Base-by-base conservation (phyloP, 2,113 vertebrate species). In the Monarcha castaneiventris region DNA sequence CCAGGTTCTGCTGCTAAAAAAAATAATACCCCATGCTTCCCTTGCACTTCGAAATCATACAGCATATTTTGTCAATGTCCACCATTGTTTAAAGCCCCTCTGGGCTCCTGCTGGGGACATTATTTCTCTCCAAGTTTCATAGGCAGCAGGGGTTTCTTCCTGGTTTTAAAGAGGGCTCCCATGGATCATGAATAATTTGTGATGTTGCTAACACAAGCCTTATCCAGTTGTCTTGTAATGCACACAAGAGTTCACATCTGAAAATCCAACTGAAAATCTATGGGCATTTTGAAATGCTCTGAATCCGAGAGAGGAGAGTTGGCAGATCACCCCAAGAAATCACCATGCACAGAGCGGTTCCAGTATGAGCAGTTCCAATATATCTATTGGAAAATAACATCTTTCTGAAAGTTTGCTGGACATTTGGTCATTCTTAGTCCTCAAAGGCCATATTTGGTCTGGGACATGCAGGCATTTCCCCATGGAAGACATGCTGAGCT, bases 1-100 rank as follows among this genome's bases (percentile, higher is more conserved):
- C 87, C 64, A 92, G 41, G 51, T 91, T 82, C 59, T 74, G 59
- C 30, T 3, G 4, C 66, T 95, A 56, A 58, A 92, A 89, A 73
- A 72, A 74, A 96, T 46, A 93, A 61, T 64, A 86, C 20, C 54
- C 73, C 71, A 71, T 35, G 39, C 52, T 81, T 79, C 46, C 35
- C 64, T 81, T 75, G 29, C 44, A 72, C 25, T 94, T 96, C 68
- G 52, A 93, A 83, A 55, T 41, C n/a, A n/a, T 55, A 67, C 52
- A 71, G 82, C 4, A 1, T 44, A 55, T 90, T 96, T 93, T 94
- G 75, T 96, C 95, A 96, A 91, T 91, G 94, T 93, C 78, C 95
- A 77, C 91, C 13, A 1, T 51, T 90, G 93, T 93, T 95, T 91
- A 95, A 96, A 95, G 67, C 46, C 69, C 71, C 75, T 71, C 68